Evolutionary conservation across 2,888 invertebrate genomes (phyloP), one percentile per base, ranked within the genome.

Genomic region (Priocnemis perturbator): DNA sequence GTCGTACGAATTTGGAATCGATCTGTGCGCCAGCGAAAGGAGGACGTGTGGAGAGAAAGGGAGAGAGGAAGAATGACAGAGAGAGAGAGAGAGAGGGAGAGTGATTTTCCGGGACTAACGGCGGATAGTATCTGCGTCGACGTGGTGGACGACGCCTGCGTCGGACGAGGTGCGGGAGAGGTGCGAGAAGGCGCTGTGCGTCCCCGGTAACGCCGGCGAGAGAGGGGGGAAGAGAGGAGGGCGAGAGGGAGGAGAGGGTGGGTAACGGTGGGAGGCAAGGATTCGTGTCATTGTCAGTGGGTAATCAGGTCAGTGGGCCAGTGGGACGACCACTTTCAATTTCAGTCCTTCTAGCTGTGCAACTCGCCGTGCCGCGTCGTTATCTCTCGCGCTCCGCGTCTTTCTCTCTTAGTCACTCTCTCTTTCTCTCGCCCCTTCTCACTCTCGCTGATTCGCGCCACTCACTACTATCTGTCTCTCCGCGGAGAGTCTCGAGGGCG

Each of bases 271-370:
- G 88, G 88, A 88, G 87, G 87, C 87, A 50, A 50, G 88, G 89
- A 90, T 89, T 89, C 86, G 88, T 90, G 90, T 90, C 91, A 90
- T 90, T 90, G 90, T 90, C 90, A 90, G 84, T 90, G 90, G 91
- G 91, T 90, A 93, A 91, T 90, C 92, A 85, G 93, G 93, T 92
- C 91, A 93, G 90, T 92, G 86, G 92, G 93, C 91, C 92, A 93
- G 90, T 91, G 90, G 92, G 91, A 88, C 87, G 86, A 85, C 83
- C 85, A 88, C 87, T 88, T 88, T 89, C 88, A 87, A 86, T 88
- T 89, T 89, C 87, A 88, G 81, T 87, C 83, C 84, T 86, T 83
- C 84, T 86, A 83, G 78, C 82, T 75, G 83, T 81, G 85, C 84
- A 82, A 80, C 83, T 74, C 77, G 70, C 78, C 74, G 78, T 82